Base-by-base conservation (phyloP, 1,140 invertebrate genomes). In the Pseudomyrmex dendroicus region DNA sequence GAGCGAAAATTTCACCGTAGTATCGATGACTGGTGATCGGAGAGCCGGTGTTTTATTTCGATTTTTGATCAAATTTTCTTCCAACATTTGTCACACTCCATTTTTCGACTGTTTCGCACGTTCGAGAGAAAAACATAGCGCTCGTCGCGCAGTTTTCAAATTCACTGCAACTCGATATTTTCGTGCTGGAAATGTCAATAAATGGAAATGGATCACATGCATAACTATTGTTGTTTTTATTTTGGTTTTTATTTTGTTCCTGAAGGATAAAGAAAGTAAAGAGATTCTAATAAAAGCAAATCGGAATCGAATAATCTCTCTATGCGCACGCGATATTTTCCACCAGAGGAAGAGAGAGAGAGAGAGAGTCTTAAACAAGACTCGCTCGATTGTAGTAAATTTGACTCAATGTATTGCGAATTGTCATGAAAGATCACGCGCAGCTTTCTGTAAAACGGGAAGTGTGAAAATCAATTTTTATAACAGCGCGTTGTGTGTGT, bases 1-100 rank as follows among this genome's bases (percentile, higher is more conserved):
- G 22, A 44, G 20, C 54, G 52, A 20, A 78, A 78, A 68, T 78
- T 78, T 78, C 52, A 57, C 4, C 35, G 10, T 17, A 46, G 52
- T 46, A 68, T 78, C 74, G 64, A 59, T 68, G 63, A 68, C 64
- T 57, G 74, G 57, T 52, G 35, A 35, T 35, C 35, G 35, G 5
- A 57, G 73, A 66, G 7, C 44, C 4, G 17, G 2, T 25, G 20
- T 68, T 68, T 78, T 59, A 68, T 59, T 48, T 52, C 20, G 52
- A 57, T 77, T 59, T 59, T 68, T 52, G 17, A 67, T 52, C 50
- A 68, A 78, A 68, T 68, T 78, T 68, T 78, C 20, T 20, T 78
- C 35, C 9, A 46, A 68, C 52, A 68, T 78, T 78, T 68, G 17
- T 78, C 52, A 46, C 17, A 44, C 35, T 57, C 63, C 25, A 78